phyloP scores from a whole-genome alignment of 2,797 vertebrate species.

The Luscinia luscinia region DNA sequence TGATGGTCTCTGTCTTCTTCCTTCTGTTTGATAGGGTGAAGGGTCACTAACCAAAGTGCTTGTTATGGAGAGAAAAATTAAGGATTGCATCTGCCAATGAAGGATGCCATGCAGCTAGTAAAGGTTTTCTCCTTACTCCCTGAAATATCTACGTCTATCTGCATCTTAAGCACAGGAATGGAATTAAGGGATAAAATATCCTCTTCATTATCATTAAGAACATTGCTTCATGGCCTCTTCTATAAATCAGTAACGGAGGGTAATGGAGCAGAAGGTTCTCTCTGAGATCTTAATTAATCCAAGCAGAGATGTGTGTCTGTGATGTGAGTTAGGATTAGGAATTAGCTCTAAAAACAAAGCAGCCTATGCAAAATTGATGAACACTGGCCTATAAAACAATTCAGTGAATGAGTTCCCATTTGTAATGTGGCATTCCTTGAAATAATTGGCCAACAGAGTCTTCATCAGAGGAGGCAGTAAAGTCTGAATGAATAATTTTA shows the following conservation, averaged over 20 bases:
- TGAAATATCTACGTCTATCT: background rate
- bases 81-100: background rate
- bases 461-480: constrained; percentile 6
- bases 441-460: background rate
- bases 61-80: background rate
- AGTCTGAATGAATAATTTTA: constrained; percentile 32
- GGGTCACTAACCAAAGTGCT: background rate
- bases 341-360: constrained; percentile 27
- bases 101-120: background rate
- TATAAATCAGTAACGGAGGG: constrained; percentile 41
- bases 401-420: constrained; percentile 10
- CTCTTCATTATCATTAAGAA: constrained; percentile 27
- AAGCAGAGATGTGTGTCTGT: constrained; percentile 18
- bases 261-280: constrained; percentile 52
- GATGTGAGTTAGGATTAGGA: constrained; percentile 46
- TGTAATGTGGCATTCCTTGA: background rate
- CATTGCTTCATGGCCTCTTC: constrained; percentile 19
- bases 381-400: background rate
- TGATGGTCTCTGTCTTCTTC: background rate
- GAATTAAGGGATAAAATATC: constrained; percentile 14
- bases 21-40: background rate
- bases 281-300: constrained; percentile 49
- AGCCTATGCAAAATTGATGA: constrained; percentile 35
- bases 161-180: background rate
- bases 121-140: background rate